Evolutionary conservation across 1,140 invertebrate genomes (phyloP).

Genomic region (Zaprionus nigranus): DNA sequence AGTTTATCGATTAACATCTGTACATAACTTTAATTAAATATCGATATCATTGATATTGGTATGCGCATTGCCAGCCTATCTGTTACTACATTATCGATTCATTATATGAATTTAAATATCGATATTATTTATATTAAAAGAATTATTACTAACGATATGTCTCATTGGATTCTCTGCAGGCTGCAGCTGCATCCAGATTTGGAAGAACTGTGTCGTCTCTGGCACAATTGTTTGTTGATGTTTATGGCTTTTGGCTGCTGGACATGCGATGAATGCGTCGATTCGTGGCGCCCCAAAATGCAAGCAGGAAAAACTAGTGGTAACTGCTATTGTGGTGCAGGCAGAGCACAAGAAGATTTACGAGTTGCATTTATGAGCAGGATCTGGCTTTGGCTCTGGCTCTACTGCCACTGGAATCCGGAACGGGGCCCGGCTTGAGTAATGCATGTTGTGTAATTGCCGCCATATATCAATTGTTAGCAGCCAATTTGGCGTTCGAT

Average conservation of each 20-base stretch:
- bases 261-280: constrained; percentile 39
- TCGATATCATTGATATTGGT: neutral
- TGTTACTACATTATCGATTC: no score
- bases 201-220: constrained; percentile 26
- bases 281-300: constrained; percentile 35
- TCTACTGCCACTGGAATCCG: neutral
- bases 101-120: no score
- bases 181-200: constrained; percentile 24
- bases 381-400: constrained; percentile 23
- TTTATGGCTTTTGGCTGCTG: constrained; percentile 50
- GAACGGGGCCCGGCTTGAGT: constrained; percentile 41
- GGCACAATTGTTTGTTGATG: constrained; percentile 32
- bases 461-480: constrained; percentile 78
- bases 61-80: no score
- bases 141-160: neutral
- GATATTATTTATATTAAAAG: neutral
- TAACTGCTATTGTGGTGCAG: constrained; percentile 49
- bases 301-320: constrained; percentile 29
- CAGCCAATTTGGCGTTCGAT: constrained; percentile 80
- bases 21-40: neutral
- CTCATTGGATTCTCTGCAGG: neutral
- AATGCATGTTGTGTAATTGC: constrained; percentile 75
- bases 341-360: constrained; percentile 67
- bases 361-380: constrained; percentile 75
- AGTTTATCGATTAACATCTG: neutral